phyloP scores from a whole-genome alignment of 2,888 invertebrate species.

The Proisotoma minuta region DNA sequence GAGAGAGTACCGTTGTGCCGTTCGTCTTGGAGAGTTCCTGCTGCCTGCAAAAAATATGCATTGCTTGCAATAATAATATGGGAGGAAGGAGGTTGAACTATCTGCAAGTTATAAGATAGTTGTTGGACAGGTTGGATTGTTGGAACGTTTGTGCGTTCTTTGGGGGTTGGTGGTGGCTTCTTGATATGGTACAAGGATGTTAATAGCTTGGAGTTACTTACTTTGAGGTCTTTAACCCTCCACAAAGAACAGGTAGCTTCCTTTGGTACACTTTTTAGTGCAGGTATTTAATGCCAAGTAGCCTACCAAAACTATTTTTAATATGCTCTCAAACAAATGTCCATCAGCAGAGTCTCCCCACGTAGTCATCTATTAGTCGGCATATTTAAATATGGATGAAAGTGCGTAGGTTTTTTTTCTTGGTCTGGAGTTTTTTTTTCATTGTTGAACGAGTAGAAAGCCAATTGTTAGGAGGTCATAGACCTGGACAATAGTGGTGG shows the following conservation, averaged over 20 bases:
- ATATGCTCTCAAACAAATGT: too few species aligned
- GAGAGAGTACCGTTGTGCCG: conserved; percentile 13
- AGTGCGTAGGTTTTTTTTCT: not conserved
- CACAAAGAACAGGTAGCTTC: not conserved
- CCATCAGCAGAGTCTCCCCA: too few species aligned
- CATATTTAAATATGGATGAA: too few species aligned
- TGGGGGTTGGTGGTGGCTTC: not conserved
- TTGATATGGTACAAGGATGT: conserved; percentile 4
- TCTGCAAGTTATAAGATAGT: not conserved
- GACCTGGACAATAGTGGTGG: conserved; percentile 10
- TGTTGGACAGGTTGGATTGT: not conserved
- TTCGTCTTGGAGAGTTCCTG: conserved; percentile 15
- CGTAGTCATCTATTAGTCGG: too few species aligned
- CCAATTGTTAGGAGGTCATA: conserved; percentile 8
- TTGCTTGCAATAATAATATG: too few species aligned
- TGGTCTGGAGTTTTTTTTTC: conserved; percentile 4
- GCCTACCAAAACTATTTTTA: too few species aligned
- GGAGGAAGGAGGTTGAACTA: not conserved
- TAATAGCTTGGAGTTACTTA: conserved; percentile 1
- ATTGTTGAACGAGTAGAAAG: too few species aligned
- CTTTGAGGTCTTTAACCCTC: conserved; percentile 12
- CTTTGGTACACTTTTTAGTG: too few species aligned
- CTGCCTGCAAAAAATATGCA: not conserved
- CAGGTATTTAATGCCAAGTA: too few species aligned
- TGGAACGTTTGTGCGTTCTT: conserved; percentile 1